Evolutionary conservation across 2,888 invertebrate genomes (phyloP), one percentile per base, ranked within the genome.

Genomic region (Ophion obscuratus): DNA sequence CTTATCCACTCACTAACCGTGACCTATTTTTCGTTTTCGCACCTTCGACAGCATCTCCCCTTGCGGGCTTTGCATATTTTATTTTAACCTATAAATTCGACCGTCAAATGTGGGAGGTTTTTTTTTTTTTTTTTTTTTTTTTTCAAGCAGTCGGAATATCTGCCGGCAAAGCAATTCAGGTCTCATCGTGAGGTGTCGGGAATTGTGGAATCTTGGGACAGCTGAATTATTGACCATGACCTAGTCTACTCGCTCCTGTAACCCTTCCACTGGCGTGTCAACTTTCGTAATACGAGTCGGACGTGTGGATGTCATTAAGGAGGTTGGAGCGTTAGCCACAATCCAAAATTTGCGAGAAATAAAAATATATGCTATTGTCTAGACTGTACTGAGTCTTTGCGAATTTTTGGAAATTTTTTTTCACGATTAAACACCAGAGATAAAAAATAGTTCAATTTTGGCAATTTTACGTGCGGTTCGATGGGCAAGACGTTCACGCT

Each of bases 11-110:
- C 64, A 31, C 47, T 17, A 67, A 74, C 84, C 74, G 73, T 86
- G 83, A 86, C 86, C 86, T 81, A 83, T 68, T 81, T 77, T 77
- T 62, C n/a, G 5, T 40, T 53, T 6, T 10, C 9, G 9, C 11
- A 7, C 70, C 44, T 24, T 27, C 20, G 11, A 1, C 17, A 4
- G 31, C 31, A 31, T 36, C 31, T 40, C 10, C 27, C 14, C 74
- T 14, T 9, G 31, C 31, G 27, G 31, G 40, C 14, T 27, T 44
- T 57, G n/a, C 17, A 59, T 53, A 27, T 47, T 53, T 67, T 27
- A 36, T 20, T 4, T 40, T 20, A 10, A 17, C 31, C 2, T 10
- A 17, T n/a, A 67, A n/a, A n/a, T 53, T 5, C 14, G 2, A 17
- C 17, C 14, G 14, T 53, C 53, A 53, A 53, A 53, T 53, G 53